Base-by-base conservation (phyloP, 2,797 vertebrate genomes). In the Mycteria americana region DNA sequence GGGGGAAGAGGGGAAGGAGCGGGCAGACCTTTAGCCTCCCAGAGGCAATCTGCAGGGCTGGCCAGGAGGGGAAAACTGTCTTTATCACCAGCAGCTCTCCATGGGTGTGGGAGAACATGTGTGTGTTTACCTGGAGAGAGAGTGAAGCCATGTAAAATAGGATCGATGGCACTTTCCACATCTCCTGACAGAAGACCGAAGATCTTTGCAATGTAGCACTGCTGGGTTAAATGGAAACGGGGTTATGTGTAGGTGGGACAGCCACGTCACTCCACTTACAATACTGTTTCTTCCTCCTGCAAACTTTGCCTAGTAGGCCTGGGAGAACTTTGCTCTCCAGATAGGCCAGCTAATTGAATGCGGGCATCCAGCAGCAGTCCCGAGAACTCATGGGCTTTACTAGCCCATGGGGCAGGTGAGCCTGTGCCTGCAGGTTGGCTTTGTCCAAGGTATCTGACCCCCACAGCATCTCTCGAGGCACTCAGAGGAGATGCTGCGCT, bases 401-500 rank as follows among this genome's bases (percentile, higher is more conserved):
- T 7, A 24, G 53, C 60, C 45, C 0, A 22, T 1, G 57, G 45
- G 60, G 53, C 73, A 51, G 67, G 84, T 2, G 17, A 68, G 41
- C 23, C 53, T 19, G n/a, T 35, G 41, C 73, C 62, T 12, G 13
- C n/a, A 27, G 59, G 2, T 3, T 5, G 33, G 41, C 69, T 68
- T 45, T 57, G 37, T 7, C 57, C 13, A 5, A 33, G 57, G 18
- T 12, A 6, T 33, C 67, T 1, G 7, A 7, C 14, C 11, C 33
- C 33, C 1, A 2, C 17, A 15, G 65, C 15, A 7, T 5, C 33
- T 67, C 68, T 35, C 2, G 0, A 1, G 7, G 85, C 51, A 4
- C 43, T 43, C 0, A 0, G 50, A 64, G 48, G 21, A 39, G 50
- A 18, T 15, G 13, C 10, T 8, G 31, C 0, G 6, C 19, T 56